Evolutionary conservation across 1,140 invertebrate genomes (phyloP).

Genomic region (Pachypsylla venusta): DNA sequence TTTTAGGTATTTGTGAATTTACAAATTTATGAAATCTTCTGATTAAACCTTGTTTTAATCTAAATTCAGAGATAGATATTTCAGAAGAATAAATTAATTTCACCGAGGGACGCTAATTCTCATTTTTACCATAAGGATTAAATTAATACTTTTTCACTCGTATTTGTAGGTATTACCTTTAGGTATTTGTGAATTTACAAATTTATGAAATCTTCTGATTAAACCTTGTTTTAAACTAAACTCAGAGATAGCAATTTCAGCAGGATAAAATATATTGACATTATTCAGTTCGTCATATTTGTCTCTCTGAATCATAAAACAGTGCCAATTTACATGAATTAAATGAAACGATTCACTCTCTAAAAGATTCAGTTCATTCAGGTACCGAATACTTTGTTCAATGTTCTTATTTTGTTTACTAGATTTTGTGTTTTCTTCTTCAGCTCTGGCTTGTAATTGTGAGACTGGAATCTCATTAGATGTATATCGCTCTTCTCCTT

Average conservation of each 20-base stretch:
- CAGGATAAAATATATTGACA: background rate
- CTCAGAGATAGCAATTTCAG: background rate
- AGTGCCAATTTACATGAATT: conserved; percentile 4
- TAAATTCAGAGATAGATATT: background rate
- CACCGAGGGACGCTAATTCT: too few species aligned
- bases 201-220: background rate
- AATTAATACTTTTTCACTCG: too few species aligned
- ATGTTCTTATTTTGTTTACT: background rate
- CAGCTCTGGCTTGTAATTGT: background rate
- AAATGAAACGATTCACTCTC: background rate
- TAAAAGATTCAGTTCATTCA: background rate
- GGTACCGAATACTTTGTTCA: conserved; percentile 1
- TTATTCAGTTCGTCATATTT: background rate
- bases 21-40: background rate
- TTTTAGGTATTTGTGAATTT: background rate
- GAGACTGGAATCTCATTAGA: background rate
- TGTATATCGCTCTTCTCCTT: background rate
- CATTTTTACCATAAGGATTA: too few species aligned
- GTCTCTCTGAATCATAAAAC: background rate
- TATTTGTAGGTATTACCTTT: too few species aligned
- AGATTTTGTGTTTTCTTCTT: background rate
- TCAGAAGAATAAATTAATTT: too few species aligned
- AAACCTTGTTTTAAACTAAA: background rate
- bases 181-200: background rate
- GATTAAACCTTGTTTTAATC: background rate